Percentiles rank a stretch among this genome's conserved stretches.
These are phyloP conservation scores for Scaptomyza pallida DNA, from an alignment of 1,140 invertebrate species.

Conservation along the genomic window DNA sequence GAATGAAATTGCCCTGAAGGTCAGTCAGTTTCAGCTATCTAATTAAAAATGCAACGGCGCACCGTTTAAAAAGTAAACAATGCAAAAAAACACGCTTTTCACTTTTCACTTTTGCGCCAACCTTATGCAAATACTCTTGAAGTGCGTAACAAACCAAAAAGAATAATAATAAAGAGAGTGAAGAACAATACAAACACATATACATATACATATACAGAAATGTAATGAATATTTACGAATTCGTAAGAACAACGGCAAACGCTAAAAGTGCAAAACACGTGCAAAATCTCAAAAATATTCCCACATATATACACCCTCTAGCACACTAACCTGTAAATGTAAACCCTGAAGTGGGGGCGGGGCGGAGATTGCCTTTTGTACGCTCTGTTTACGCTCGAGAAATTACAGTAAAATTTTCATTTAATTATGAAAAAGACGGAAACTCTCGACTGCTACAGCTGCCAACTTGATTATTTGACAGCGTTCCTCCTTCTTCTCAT, in stretches of 20 bases:
- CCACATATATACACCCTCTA: slow-evolving; percentile 50
- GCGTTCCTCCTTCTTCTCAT: neutral
- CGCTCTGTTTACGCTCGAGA: slow-evolving; percentile 69
- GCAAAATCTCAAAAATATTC: slow-evolving; percentile 70
- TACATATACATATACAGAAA: slow-evolving; percentile 27
- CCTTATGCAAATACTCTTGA: slow-evolving; percentile 72
- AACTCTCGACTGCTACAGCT: neutral
- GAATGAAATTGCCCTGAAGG: slow-evolving; percentile 46
- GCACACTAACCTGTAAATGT: neutral
- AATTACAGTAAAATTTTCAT: slow-evolving; percentile 73
- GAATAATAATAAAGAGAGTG: slow-evolving; percentile 1
- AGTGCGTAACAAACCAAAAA: slow-evolving; percentile 34
- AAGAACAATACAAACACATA: too few species aligned
- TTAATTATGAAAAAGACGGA: slow-evolving; percentile 70
- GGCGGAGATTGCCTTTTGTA: slow-evolving; percentile 57
- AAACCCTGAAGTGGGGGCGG: neutral
- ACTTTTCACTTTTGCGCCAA: slow-evolving; percentile 45
- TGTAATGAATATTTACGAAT: slow-evolving; percentile 79
- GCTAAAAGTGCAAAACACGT: slow-evolving; percentile 57
- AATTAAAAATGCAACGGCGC: slow-evolving; percentile 68
- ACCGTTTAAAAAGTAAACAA: slow-evolving; percentile 41
- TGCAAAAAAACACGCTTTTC: slow-evolving; percentile 24
- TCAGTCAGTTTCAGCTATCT: slow-evolving; percentile 56
- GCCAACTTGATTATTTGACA: slow-evolving; percentile 19
- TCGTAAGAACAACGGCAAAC: slow-evolving; percentile 18